Conservation (phyloP, 2,113 vertebrate species). For the Otocyon megalotis region DNA sequence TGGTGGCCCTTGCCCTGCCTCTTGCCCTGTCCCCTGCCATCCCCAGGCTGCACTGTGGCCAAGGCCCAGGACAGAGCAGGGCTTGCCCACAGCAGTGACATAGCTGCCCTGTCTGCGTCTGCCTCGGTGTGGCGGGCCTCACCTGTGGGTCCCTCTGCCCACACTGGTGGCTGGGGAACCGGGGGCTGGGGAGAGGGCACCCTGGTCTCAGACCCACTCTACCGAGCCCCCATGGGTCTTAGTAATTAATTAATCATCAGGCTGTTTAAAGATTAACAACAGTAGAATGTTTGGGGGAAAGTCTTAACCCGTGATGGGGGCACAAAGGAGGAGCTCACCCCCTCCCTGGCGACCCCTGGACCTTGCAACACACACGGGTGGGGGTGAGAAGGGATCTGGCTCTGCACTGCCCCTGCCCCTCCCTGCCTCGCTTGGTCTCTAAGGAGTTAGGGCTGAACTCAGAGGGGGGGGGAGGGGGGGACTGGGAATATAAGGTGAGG, state of each 20-base stretch:
- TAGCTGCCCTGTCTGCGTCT: neutral
- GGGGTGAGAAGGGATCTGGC: neutral
- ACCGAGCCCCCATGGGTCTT: neutral
- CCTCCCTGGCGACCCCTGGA: neutral
- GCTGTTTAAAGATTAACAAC: constrained; percentile 66
- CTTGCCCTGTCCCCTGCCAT: neutral
- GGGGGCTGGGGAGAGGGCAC: neutral
- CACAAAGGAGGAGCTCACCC: neutral
- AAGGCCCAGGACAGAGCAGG: neutral
- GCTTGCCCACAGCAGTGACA: neutral
- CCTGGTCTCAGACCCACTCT: neutral
- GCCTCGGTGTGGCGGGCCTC: accelerated
- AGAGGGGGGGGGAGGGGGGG: neutral
- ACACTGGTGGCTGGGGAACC: accelerated
- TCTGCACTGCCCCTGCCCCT: neutral
- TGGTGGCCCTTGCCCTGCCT: neutral
- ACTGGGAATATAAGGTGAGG: neutral
- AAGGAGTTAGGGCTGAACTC: neutral
- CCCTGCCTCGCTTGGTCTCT: neutral
- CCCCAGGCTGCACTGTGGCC: neutral
- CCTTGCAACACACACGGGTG: accelerated
- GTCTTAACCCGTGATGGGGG: neutral
- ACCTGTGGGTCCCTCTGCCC: neutral
- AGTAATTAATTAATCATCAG: constrained; percentile 50
- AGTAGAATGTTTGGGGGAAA: neutral